phyloP scores from a whole-genome alignment of 2,888 invertebrate genomes.

The Synanthedon andrenaeformis region DNA sequence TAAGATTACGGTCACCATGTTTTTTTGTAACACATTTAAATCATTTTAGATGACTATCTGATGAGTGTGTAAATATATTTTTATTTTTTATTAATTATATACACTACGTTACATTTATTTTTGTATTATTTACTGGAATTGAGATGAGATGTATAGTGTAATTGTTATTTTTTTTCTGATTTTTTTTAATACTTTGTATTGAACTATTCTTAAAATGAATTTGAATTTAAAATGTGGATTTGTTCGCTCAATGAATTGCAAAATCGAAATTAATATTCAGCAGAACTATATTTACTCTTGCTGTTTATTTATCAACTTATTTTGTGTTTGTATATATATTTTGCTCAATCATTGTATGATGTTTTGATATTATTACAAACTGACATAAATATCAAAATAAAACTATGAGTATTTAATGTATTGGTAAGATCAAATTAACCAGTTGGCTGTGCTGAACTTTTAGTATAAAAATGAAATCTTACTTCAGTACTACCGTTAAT shows the following conservation, averaged over 20 bases:
- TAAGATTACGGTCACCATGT: background rate
- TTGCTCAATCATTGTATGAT: background rate
- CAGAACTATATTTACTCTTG: too few species aligned
- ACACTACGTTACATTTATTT: constrained; percentile 46
- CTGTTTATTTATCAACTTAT: too few species aligned
- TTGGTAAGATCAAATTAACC: constrained; percentile 41
- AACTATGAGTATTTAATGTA: constrained; percentile 1
- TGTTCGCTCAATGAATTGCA: too few species aligned
- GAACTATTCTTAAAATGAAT: too few species aligned
- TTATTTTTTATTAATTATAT: constrained; percentile 54
- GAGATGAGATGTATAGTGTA: constrained; percentile 40
- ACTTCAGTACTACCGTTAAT: too few species aligned
- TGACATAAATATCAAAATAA: constrained; percentile 18
- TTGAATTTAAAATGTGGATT: too few species aligned
- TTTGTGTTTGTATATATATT: too few species aligned
- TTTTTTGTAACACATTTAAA: constrained; percentile 17
- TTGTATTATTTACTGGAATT: constrained; percentile 46
- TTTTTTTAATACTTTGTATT: too few species aligned
- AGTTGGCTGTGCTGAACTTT: constrained; percentile 47
- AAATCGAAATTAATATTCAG: too few species aligned
- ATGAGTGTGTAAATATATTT: constrained; percentile 46
- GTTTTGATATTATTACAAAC: background rate
- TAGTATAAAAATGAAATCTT: constrained; percentile 14
- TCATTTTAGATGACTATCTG: constrained; percentile 21
- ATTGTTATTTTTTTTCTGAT: constrained; percentile 7